Evolutionary conservation across 2,888 invertebrate species (phyloP).

Genomic region (Gasteruption jaculator): DNA sequence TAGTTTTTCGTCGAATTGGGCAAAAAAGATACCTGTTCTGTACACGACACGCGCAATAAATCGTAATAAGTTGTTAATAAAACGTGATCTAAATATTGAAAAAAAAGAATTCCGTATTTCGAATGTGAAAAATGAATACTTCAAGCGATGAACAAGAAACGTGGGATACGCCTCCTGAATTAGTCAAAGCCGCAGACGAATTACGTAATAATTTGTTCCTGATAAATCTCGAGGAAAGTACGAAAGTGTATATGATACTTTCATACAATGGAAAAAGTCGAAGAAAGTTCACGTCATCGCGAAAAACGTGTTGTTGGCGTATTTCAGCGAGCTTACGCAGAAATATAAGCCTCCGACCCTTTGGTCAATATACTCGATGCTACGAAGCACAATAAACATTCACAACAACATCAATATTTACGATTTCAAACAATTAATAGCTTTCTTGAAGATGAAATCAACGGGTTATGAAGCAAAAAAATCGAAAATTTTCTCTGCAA

Average conservation of each 20-base stretch:
- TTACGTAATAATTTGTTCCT: conserved; percentile 16
- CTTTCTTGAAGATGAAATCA: conserved; percentile 22
- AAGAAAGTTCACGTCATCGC: conserved; percentile 12
- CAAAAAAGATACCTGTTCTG: too few species aligned
- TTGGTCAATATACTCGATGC: conserved; percentile 21
- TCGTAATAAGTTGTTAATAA: too few species aligned
- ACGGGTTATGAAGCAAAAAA: conserved; percentile 25
- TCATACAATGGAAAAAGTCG: conserved; percentile 16
- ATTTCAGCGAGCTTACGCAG: conserved; percentile 19
- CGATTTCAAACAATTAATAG: conserved; percentile 16
- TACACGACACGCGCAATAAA: too few species aligned
- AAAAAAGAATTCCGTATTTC: too few species aligned
- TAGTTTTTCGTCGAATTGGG: too few species aligned
- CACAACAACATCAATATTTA: conserved; percentile 22
- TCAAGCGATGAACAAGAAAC: too few species aligned
- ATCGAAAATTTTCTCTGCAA: conserved; percentile 23
- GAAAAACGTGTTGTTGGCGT: conserved; percentile 18
- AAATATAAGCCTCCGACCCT: conserved; percentile 13
- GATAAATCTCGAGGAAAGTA: conserved; percentile 14
- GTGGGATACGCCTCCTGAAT: too few species aligned
- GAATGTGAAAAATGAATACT: too few species aligned
- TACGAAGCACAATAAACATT: conserved; percentile 21
- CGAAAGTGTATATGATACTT: conserved; percentile 12
- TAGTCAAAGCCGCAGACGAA: too few species aligned
- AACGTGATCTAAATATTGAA: too few species aligned